phyloP scores from a whole-genome alignment of 2,888 invertebrate species.

The Machimus atricapillus region DNA sequence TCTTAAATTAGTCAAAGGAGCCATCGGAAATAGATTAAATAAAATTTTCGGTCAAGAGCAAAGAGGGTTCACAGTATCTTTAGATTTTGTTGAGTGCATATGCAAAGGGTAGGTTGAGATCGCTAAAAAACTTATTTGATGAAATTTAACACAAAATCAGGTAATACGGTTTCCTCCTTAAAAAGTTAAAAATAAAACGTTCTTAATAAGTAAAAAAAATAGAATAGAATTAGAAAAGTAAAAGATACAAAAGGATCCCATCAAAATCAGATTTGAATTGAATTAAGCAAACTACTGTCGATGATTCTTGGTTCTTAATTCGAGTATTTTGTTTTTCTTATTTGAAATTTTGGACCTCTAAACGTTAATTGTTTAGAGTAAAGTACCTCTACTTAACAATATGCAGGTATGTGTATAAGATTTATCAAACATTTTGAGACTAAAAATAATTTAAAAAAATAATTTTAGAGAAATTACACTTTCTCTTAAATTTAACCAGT shows the following conservation, averaged over 20 bases:
- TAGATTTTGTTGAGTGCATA: neutral
- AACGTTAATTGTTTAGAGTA: too few relatives aligned
- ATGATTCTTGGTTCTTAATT: too few relatives aligned
- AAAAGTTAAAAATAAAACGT: neutral
- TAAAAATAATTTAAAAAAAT: too few relatives aligned
- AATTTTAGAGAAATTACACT: too few relatives aligned
- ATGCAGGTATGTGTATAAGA: too few relatives aligned
- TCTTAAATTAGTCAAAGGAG: neutral
- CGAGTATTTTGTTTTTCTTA: too few relatives aligned
- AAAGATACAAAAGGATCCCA: neutral
- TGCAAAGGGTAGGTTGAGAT: neutral
- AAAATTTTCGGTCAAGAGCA: neutral
- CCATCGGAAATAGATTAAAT: neutral
- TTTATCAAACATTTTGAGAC: too few relatives aligned
- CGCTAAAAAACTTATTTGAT: neutral
- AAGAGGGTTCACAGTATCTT: neutral
- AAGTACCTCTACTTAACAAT: too few relatives aligned
- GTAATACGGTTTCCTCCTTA: neutral
- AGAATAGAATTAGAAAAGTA: too few relatives aligned
- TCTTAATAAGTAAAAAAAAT: neutral
- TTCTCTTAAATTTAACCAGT: too few relatives aligned
- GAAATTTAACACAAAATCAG: neutral
- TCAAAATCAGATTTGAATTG: neutral
- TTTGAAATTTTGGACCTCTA: too few relatives aligned
- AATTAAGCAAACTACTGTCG: too few relatives aligned